Conservation (phyloP, 2,113 vertebrate species). For the Phylloscopus trochilus region DNA sequence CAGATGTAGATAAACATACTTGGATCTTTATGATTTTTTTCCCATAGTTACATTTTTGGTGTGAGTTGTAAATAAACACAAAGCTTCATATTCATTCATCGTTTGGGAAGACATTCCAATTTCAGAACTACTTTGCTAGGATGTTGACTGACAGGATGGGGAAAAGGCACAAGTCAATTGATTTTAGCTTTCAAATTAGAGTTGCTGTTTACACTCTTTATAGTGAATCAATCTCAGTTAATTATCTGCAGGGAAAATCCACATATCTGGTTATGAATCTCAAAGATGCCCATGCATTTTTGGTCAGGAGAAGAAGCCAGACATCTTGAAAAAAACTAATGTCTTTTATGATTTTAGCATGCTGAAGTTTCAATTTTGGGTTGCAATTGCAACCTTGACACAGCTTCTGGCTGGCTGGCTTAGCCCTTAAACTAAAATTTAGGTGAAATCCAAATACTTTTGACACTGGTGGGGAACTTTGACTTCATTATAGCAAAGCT, state of each 20-base stretch:
- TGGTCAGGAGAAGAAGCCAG: background rate
- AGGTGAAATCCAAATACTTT: background rate
- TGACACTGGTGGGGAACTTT: background rate
- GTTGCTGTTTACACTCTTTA: background rate
- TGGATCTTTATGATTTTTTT: background rate
- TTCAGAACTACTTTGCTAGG: background rate
- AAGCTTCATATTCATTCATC: background rate
- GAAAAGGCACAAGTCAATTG: background rate
- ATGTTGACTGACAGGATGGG: background rate
- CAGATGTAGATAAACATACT: background rate
- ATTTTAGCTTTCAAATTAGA: background rate
- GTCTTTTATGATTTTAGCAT: background rate
- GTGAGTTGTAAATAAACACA: background rate
- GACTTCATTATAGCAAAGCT: background rate
- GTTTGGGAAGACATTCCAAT: background rate
- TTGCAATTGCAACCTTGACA: accelerated
- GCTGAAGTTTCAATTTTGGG: background rate
- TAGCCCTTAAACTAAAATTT: background rate
- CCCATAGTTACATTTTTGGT: background rate
- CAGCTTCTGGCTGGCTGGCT: background rate
- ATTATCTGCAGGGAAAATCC: background rate
- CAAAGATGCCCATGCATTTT: background rate
- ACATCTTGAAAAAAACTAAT: background rate
- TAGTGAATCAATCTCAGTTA: background rate
- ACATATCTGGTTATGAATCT: background rate